phyloP scores from a whole-genome alignment of 1,140 invertebrate species.

The Trichonephila inaurata region DNA sequence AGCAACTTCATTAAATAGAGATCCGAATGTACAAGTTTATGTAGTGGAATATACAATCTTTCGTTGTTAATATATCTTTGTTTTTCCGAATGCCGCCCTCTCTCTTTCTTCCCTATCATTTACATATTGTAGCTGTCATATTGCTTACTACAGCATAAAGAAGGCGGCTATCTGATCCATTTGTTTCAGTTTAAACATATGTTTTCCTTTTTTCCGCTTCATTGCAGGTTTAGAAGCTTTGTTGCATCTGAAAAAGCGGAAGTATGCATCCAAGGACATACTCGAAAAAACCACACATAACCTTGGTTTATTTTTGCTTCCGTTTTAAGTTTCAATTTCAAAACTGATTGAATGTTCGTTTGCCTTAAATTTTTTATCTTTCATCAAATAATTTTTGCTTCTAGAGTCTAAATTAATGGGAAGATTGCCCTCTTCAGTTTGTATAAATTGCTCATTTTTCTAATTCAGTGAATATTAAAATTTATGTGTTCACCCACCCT shows the following conservation, averaged over 20 bases:
- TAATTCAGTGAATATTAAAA: too few species aligned
- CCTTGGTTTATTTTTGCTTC: slow-evolving; percentile 7
- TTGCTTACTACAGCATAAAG: not conserved
- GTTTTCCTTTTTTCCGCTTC: not conserved
- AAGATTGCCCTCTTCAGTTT: too few species aligned
- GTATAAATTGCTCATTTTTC: too few species aligned
- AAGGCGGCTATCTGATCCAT: not conserved
- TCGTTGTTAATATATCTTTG: not conserved
- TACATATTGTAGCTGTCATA: not conserved
- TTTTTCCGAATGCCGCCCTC: not conserved
- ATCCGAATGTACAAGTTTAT: too few species aligned
- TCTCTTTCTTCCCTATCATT: not conserved
- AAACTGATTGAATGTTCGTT: not conserved
- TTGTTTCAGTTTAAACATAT: not conserved
- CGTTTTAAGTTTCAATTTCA: not conserved
- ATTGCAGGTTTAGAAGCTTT: slow-evolving; percentile 7
- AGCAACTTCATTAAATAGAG: too few species aligned
- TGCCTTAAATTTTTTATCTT: too few species aligned
- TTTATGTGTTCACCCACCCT: too few species aligned
- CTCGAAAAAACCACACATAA: not conserved
- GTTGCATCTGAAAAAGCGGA: not conserved
- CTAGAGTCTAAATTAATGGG: too few species aligned
- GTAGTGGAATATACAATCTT: not conserved
- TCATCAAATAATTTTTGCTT: too few species aligned
- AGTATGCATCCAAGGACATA: not conserved